Base-by-base conservation (phyloP, 2,888 invertebrate genomes). In the Polymixis flavicincta region DNA sequence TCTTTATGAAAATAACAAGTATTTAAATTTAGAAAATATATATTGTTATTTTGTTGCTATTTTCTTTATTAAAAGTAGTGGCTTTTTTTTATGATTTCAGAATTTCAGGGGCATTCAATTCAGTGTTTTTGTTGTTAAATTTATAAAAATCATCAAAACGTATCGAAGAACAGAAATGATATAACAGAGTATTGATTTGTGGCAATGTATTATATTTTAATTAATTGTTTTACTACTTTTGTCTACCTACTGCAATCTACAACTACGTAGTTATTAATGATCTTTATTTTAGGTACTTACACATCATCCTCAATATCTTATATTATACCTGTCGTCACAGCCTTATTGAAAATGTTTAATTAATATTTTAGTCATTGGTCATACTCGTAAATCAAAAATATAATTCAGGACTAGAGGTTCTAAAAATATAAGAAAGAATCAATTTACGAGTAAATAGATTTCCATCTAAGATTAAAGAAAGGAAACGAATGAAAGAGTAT, bases 401-500 rank as follows among this genome's bases (percentile, higher is more conserved):
- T 54, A n/a, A n/a, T 32, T n/a, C 7, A 52, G 28, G 28, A 14
- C 65, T 28, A 64, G 28, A 50, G 17, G 22, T n/a, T 9, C 32
- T 28, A n/a, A 17, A 66, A 54, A 55, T 17, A 17, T 55, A 32
- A 64, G 60, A 25, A 48, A 65, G 17, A 52, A 52, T n/a, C 22
- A 28, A 48, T 13, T 54, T 14, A 42, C 48, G n/a, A 64, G 19
- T 69, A 52, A 72, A 69, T 59, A 74, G 55, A 78, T 80, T 68
- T 61, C 25, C 48, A 14, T 65, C 55, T 71, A 68, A 74, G 78
- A 85, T 74, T 85, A 69, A 78, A 64, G 52, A 50, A 65, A 68
- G 67, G 42, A 68, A 78, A 64, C 52, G 48, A 78, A 82, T 77
- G 42, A 71, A 60, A 59, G 63, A 61, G 72, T 61, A 63, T 73